Evolutionary conservation across 2,888 invertebrate genomes (phyloP), one percentile per base, ranked within the genome.

Genomic region (Epicampocera succincta): DNA sequence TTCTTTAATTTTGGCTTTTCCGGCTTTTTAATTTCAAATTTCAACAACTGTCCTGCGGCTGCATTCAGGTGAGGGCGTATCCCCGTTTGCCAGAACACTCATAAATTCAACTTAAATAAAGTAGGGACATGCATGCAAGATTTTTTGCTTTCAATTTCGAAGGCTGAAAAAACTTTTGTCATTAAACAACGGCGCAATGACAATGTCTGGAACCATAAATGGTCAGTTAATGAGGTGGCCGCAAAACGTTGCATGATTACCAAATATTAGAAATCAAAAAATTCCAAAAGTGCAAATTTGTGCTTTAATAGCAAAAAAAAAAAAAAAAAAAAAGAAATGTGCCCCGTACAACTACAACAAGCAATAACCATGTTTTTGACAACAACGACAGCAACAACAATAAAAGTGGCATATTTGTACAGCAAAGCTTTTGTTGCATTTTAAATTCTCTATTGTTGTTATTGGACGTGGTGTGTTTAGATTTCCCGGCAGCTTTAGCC

Each of bases 261-360:
- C 65, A 74, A 82, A 82, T 82, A 82, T 82, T 82, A 82, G 77
- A 74, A 74, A 66, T 69, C 54, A 44, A 80, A 66, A 78, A 66
- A 82, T 78, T 66, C 77, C 69, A 78, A 75, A 82, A 75, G 78
- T 82, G 78, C 71, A 82, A 78, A 82, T 78, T 74, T 82, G 77
- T 82, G 77, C 78, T 74, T 78, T 69, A 54, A 61, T 60, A 54
- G 78, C 44, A 71, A 44, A 74, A 75, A 65, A 25, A 38, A 68
- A 68, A 48, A 8, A 46, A 15, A n/a, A 11, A 33, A 33, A n/a
- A n/a, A n/a, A n/a, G n/a, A n/a, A n/a, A n/a, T n/a, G n/a, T n/a
- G n/a, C n/a, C n/a, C n/a, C 1, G 38, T 40, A 66, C 29, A 60
- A 50, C 1, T 61, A 52, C 8, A 61, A 61, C 75, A 76, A 54